These are phyloP conservation scores for Ctenomys sociabilis DNA, from an alignment of 2,113 vertebrate genomes.

Conservation along the genomic window DNA sequence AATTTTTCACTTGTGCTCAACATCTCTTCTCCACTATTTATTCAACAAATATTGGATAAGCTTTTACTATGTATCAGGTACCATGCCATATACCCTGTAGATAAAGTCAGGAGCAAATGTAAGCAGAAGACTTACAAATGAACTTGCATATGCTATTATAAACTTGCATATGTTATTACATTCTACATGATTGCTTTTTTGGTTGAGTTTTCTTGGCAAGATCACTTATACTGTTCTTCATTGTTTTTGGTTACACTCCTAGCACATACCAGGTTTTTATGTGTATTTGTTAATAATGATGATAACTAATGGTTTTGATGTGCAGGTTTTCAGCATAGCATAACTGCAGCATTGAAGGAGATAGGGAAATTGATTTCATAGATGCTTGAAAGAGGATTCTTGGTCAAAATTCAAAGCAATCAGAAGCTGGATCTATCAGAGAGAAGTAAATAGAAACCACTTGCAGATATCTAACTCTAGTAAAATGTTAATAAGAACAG, in stretches of 20 bases:
- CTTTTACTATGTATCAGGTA: background rate
- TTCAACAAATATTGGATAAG: conserved; percentile 34
- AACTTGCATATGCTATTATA: background rate
- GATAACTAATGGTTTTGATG: background rate
- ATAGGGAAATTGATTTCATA: background rate
- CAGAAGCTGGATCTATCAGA: background rate
- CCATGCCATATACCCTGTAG: background rate
- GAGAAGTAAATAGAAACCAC: background rate
- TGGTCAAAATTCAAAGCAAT: conserved; percentile 11
- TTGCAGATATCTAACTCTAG: background rate
- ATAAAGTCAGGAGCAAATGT: background rate
- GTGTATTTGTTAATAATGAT: background rate
- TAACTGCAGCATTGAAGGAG: background rate
- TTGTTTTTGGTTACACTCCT: background rate
- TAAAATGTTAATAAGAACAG: background rate
- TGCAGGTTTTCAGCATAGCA: background rate
- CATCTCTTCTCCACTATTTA: conserved; percentile 22
- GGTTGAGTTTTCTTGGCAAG: conserved; percentile 22
- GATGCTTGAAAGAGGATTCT: background rate
- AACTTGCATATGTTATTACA: background rate
- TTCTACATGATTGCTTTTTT: background rate
- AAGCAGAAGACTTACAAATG: background rate
- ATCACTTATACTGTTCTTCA: background rate
- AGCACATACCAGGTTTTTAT: background rate
- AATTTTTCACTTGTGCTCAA: conserved; percentile 1